These are phyloP conservation scores for Melipona bicolor DNA, from an alignment of 2,888 invertebrate species.

Conservation along the genomic window DNA sequence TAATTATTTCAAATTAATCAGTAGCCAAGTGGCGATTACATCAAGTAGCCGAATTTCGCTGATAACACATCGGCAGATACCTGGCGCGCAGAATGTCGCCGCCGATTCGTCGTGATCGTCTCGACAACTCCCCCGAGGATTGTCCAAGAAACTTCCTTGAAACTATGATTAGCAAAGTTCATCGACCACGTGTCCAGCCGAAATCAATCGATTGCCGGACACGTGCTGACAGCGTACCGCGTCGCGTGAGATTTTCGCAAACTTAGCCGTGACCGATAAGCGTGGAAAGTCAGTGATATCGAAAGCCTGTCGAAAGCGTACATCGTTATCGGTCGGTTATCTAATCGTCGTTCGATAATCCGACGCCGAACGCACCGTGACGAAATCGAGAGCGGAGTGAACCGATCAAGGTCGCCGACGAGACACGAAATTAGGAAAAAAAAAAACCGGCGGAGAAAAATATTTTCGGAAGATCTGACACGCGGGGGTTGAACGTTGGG, in stretches of 20 bases:
- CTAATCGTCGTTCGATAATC: constrained; percentile 65
- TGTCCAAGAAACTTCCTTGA: background rate
- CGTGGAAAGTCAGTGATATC: constrained; percentile 59
- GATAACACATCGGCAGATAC: background rate
- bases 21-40: background rate
- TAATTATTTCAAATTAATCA: background rate
- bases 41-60: background rate
- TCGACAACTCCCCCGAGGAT: background rate
- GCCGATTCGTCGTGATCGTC: background rate
- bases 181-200: background rate
- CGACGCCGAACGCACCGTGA: background rate
- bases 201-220: constrained; percentile 21
- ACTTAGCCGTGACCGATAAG: constrained; percentile 61
- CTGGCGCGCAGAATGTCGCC: background rate
- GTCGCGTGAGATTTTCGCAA: constrained; percentile 32
- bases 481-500: background rate
- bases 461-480: no score
- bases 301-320: background rate
- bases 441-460: background rate
- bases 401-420: background rate
- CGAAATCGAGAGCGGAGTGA: constrained; percentile 6
- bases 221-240: background rate
- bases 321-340: constrained; percentile 58
- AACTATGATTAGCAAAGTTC: background rate
- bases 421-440: background rate